These are phyloP conservation scores for Tridacna crocea DNA, from an alignment of 2,888 invertebrate genomes.

Conservation along the genomic window DNA sequence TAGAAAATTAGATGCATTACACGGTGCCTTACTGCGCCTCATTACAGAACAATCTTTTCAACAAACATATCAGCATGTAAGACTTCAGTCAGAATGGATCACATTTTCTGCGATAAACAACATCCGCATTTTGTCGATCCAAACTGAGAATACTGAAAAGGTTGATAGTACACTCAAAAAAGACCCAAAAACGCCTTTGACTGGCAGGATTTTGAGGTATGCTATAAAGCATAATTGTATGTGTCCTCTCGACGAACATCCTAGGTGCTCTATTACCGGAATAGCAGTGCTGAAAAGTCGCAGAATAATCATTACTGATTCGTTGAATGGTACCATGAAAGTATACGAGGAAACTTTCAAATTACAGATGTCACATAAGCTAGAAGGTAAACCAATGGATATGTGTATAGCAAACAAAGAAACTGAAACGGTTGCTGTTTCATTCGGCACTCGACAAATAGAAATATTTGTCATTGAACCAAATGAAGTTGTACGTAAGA, in stretches of 20 bases:
- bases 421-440: background rate
- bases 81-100: too few species aligned
- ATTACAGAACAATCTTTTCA: too few species aligned
- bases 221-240: background rate
- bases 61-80: too few species aligned
- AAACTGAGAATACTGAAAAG: too few species aligned
- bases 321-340: background rate
- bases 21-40: too few species aligned
- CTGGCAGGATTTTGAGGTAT: background rate
- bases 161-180: background rate
- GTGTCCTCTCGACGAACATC: background rate
- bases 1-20: too few species aligned
- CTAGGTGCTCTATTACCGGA: background rate
- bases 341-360: background rate
- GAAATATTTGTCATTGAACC: background rate
- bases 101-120: too few species aligned
- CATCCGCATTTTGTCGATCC: too few species aligned
- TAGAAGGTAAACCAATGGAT: background rate
- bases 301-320: background rate
- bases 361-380: background rate
- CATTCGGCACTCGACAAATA: background rate
- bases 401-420: background rate
- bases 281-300: background rate
- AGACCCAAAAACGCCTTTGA: background rate
- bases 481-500: background rate